Evolutionary conservation across 2,888 invertebrate species (phyloP).

Genomic region (Plagodis pulveraria): DNA sequence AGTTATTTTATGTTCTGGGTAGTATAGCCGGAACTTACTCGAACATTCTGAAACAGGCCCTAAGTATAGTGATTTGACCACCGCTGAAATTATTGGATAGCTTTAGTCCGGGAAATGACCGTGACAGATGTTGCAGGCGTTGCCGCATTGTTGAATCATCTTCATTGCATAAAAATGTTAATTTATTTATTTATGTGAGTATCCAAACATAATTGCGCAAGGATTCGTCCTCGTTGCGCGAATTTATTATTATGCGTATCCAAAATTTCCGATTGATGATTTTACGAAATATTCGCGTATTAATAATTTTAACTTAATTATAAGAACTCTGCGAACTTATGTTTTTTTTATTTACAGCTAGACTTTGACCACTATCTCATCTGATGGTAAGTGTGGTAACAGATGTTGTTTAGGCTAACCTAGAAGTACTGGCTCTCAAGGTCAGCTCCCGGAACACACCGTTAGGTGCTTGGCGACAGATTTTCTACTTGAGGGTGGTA

Average conservation of each 20-base stretch:
- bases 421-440: too few species aligned
- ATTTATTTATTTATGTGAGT: background rate
- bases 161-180: slow-evolving; percentile 6
- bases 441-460: background rate
- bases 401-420: too few species aligned
- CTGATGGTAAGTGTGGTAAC: too few species aligned
- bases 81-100: too few species aligned
- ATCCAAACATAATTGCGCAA: background rate
- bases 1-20: too few species aligned
- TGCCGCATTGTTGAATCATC: slow-evolving; percentile 13
- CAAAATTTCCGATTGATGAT: background rate
- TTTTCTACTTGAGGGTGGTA: too few species aligned
- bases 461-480: too few species aligned
- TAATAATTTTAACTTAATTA: too few species aligned
- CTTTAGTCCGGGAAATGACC: slow-evolving; percentile 2
- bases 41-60: too few species aligned
- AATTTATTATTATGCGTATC: slow-evolving; percentile 9
- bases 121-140: slow-evolving; percentile 3
- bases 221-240: slow-evolving; percentile 1
- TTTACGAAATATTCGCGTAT: background rate
- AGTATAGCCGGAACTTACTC: too few species aligned
- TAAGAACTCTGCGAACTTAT: background rate
- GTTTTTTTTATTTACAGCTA: background rate
- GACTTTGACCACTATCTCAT: too few species aligned
- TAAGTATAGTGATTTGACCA: too few species aligned